A percentile compares a stretch with the other conserved stretches of the same genome.
phyloP scores from a whole-genome alignment of 2,888 invertebrate genomes.

The Amaurobius ferox region DNA sequence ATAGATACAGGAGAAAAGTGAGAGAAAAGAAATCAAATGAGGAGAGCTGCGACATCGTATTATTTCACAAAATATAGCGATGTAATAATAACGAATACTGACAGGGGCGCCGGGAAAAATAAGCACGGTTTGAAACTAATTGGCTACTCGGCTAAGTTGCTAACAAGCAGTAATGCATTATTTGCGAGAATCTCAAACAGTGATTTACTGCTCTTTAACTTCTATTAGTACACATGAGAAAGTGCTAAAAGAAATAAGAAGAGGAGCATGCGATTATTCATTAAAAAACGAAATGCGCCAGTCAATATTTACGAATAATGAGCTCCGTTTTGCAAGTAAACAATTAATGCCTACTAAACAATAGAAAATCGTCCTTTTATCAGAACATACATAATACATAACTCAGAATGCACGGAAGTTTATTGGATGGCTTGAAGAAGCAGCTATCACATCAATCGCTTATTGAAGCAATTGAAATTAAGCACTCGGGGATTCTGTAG shows the following conservation, averaged over 20 bases:
- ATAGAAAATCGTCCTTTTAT: constrained; percentile 29
- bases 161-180: constrained; percentile 72
- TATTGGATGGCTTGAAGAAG: neutral
- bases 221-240: constrained; percentile 35
- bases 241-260: constrained; percentile 22
- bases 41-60: constrained; percentile 20
- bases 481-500: too few species aligned
- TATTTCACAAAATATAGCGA: constrained; percentile 22
- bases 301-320: constrained; percentile 41
- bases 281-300: constrained; percentile 52
- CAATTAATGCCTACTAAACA: constrained; percentile 29
- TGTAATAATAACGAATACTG: constrained; percentile 41
- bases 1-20: constrained; percentile 20
- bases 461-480: neutral
- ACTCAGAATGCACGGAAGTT: neutral
- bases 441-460: neutral
- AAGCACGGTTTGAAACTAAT: constrained; percentile 59
- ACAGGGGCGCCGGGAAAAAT: constrained; percentile 31
- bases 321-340: constrained; percentile 24
- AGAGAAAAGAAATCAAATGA: constrained; percentile 53
- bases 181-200: constrained; percentile 44
- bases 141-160: constrained; percentile 68
- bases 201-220: constrained; percentile 60
- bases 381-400: constrained; percentile 24
- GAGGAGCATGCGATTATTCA: constrained; percentile 30